Base-by-base conservation (phyloP, 2,113 vertebrate genomes). In the Dermatemys mawii region DNA sequence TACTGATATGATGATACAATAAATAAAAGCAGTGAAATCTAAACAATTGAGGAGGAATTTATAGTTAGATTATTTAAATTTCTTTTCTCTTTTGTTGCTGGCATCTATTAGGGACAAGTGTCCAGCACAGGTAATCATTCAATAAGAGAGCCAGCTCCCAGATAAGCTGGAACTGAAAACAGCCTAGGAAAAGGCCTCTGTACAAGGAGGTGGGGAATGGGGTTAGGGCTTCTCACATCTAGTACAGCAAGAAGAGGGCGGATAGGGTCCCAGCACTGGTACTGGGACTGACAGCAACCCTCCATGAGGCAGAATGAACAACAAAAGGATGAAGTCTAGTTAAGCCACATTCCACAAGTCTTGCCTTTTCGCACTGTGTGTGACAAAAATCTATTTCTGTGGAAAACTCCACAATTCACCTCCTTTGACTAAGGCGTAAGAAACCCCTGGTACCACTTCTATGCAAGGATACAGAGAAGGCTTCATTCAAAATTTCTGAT, bases 121-220 rank as follows among this genome's bases (percentile, higher is more conserved):
- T 19, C 63, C 35, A 67, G 63, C 21, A 32, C 60, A 63, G 60
- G 3, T 17, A 67, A 10, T 67, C 16, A 83, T 87, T 90, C 54
- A 92, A 7, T 83, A 93, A 2, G 10, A 5, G 13, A 86, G 24
- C 87, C 51, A 80, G 73, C 44, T 93, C 19, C 87, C 57, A 80
- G 41, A 93, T 32, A 93, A 94, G 95, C 3, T 3, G 86, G 22
- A 94, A 84, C 83, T 13, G 85, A 3, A 95, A 90, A 67, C 6
- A 67, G 2, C 21, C 93, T 83, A 50, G n/a, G 16, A 88, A 44
- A 85, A 91, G n/a, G 1, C 3, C 4, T 41, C 24, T 54, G 29
- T 76, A 29, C 80, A 54, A 80, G 26, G 83, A 55, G 51, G 1
- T 53, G 5, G 26, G 21, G 26, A 57, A 57, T 0, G 12, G 35